Percentiles rank a stretch among this genome's conserved stretches.
Conservation (phyloP, 1,140 invertebrate genomes). For the Drosophila pachea region DNA sequence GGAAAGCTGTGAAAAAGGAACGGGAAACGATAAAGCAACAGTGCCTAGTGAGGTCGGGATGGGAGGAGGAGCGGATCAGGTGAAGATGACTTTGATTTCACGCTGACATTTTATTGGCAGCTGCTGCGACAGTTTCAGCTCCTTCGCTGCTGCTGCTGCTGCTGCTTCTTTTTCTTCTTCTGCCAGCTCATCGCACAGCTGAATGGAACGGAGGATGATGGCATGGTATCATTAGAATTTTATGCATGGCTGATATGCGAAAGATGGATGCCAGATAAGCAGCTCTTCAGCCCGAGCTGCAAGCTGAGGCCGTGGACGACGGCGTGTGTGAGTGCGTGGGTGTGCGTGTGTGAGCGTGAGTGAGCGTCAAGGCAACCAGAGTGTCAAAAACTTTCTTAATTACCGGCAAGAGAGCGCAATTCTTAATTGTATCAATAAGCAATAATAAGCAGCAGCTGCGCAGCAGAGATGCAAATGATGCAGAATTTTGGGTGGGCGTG, state of each 20-base stretch:
- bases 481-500: slow-evolving; percentile 44
- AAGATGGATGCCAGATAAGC: slow-evolving; percentile 11
- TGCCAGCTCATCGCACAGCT: slow-evolving; percentile 52
- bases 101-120: slow-evolving; percentile 61
- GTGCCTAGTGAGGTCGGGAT: slow-evolving; percentile 22
- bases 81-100: slow-evolving; percentile 40
- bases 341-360: no score
- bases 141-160: slow-evolving; percentile 26
- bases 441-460: slow-evolving; percentile 50
- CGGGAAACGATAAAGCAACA: slow-evolving; percentile 39
- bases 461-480: slow-evolving; percentile 55
- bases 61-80: not conserved
- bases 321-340: not conserved
- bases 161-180: no score
- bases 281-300: slow-evolving; percentile 1
- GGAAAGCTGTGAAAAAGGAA: slow-evolving; percentile 64
- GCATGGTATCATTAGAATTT: slow-evolving; percentile 45
- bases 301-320: not conserved
- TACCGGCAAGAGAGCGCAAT: slow-evolving; percentile 15
- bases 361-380: not conserved
- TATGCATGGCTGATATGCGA: slow-evolving; percentile 32
- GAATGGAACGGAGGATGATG: slow-evolving; percentile 36
- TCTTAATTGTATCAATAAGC: no score
- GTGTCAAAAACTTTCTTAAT: slow-evolving; percentile 31
- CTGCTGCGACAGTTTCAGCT: slow-evolving; percentile 18